Evolutionary conservation across 2,797 vertebrate genomes (phyloP), one percentile per base, ranked within the genome.

Genomic region (Sebastiscus tertius): DNA sequence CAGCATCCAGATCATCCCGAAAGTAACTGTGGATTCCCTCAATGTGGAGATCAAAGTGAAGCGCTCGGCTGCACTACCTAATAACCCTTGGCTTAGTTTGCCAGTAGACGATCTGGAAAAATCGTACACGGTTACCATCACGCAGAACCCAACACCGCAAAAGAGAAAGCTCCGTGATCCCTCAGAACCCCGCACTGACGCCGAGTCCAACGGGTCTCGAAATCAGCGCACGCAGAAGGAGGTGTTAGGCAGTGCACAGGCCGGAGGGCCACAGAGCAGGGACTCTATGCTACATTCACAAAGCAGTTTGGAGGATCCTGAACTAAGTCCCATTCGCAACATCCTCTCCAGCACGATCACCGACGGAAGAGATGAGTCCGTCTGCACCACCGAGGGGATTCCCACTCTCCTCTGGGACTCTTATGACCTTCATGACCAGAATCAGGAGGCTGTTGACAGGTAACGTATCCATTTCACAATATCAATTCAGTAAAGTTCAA

Each of bases 11-110:
- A 87, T 94, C 12, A 59, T 88, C 67, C 94, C 95, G 4, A 92
- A 90, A 77, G 80, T 81, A 1, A 88, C 81, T 0, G 12, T 58
- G 1, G 92, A 94, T 52, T 90, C 88, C 1, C 82, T 94, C 24
- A 93, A 95, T 71, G 87, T 96, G 24, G 94, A 96, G 85, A 94
- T 96, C 52, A 93, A 88, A 55, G 94, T 96, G 26, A 94, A 89
- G 60, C 88, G 92, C 9, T 92, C 91, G 0, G 90, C 93, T 1
- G 88, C 88, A 0, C 61, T 80, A 3, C 88, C 94, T 8, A 86
- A 27, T 33, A 97, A 97, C 77, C 95, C 95, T 0, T 96, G 96
- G 96, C 93, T 96, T 2, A 94, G 95, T 80, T 76, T 96, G 22
- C 95, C 95, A 0, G 85, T 95, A 16, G 94, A 95, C 1, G 86